Evolutionary conservation across 2,888 invertebrate species (phyloP).

Genomic region (Ectobius pallidus): DNA sequence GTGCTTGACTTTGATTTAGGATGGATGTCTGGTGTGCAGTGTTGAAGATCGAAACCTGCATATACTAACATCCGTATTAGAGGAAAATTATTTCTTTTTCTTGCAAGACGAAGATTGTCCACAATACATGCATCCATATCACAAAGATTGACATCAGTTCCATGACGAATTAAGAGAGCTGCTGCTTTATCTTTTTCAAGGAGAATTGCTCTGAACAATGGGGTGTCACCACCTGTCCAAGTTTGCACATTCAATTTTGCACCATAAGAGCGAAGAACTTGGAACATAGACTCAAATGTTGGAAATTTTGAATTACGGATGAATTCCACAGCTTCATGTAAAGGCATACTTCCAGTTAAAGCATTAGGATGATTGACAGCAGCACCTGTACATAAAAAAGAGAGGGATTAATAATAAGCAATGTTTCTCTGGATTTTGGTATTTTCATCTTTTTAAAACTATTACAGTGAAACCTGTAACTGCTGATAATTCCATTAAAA

Average conservation of each 20-base stretch:
- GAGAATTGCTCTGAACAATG: constrained; percentile 60
- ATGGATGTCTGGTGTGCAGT: constrained; percentile 33
- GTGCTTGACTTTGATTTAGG: constrained; percentile 39
- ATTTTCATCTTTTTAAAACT: too few species aligned
- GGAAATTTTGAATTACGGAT: constrained; percentile 54
- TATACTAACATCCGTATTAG: constrained; percentile 53
- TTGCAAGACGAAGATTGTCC: constrained; percentile 50
- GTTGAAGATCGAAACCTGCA: constrained; percentile 52
- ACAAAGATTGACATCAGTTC: constrained; percentile 67
- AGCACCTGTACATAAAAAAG: constrained; percentile 57
- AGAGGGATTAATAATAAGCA: too few species aligned
- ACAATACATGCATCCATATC: constrained; percentile 59
- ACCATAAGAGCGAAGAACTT: constrained; percentile 56
- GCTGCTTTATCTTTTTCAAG: constrained; percentile 61
- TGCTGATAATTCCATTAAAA: too few species aligned
- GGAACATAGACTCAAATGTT: constrained; percentile 61
- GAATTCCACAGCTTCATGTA: constrained; percentile 68
- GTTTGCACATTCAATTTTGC: constrained; percentile 57
- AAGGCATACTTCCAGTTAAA: constrained; percentile 61
- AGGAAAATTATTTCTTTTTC: constrained; percentile 45
- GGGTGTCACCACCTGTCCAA: constrained; percentile 57
- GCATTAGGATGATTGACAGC: constrained; percentile 61
- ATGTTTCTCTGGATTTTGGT: too few species aligned
- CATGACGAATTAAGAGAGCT: constrained; percentile 63
- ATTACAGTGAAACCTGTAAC: too few species aligned